phyloP scores from a whole-genome alignment of 1,140 invertebrate species.

The Neuroterus valhalla region DNA sequence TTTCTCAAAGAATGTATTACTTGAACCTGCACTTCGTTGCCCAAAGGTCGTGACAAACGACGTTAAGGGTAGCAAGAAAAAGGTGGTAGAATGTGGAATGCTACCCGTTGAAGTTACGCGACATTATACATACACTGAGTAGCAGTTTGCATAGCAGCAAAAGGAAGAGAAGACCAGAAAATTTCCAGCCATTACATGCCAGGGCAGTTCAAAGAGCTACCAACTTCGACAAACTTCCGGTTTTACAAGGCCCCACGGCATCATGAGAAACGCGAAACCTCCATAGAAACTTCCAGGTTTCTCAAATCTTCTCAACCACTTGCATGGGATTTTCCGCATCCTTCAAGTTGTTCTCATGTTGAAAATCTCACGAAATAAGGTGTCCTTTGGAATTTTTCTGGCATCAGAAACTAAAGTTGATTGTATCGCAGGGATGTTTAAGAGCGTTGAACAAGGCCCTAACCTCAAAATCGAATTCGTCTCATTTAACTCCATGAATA shows the following conservation, averaged over 20 bases:
- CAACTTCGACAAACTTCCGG: neutral
- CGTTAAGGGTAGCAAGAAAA: neutral
- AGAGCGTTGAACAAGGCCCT: too few relatives aligned
- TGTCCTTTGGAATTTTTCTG: too few relatives aligned
- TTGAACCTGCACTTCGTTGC: neutral
- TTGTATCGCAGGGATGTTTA: too few relatives aligned
- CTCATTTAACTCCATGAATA: too few relatives aligned
- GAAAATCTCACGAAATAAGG: too few relatives aligned
- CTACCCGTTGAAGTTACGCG: neutral
- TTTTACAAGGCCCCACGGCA: neutral
- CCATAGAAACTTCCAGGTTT: too few relatives aligned
- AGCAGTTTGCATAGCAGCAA: neutral
- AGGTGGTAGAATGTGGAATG: neutral
- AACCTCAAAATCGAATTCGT: too few relatives aligned
- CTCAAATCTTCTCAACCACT: too few relatives aligned
- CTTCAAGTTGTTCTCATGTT: too few relatives aligned
- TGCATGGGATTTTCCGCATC: too few relatives aligned
- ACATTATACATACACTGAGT: slow-evolving; percentile 8
- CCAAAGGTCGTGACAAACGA: slow-evolving; percentile 16
- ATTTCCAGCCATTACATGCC: neutral
- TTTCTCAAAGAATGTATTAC: neutral
- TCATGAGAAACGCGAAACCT: too few relatives aligned
- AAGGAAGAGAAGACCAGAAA: slow-evolving; percentile 1
- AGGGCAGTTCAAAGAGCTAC: neutral
- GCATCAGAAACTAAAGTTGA: too few relatives aligned